Conservation (phyloP, 37 sponge, comb jelly and placozoan genomes). For the Ianthella basta region DNA sequence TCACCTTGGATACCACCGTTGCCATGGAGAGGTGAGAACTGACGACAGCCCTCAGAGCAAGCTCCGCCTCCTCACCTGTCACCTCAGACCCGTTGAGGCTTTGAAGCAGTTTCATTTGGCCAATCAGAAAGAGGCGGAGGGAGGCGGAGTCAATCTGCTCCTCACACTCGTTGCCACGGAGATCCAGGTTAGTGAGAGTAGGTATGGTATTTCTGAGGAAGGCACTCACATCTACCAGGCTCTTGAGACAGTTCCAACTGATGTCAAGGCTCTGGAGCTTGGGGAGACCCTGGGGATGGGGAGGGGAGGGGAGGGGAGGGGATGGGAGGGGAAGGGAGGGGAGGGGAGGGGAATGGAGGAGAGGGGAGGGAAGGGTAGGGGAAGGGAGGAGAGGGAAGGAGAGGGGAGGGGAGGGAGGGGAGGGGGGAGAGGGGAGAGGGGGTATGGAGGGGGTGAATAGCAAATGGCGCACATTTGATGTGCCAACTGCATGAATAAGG, state of each 20-base stretch:
- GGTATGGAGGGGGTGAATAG: too few species aligned
- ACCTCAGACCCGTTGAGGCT: slow-evolving; percentile 47
- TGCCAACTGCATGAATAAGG: too few species aligned
- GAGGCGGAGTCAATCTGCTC: slow-evolving; percentile 31
- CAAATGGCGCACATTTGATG: too few species aligned
- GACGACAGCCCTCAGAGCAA: slow-evolving; percentile 23
- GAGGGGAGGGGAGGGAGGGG: too few species aligned
- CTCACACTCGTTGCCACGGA: slow-evolving; percentile 82
- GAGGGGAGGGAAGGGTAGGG: not conserved
- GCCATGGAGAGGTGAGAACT: slow-evolving; percentile 75
- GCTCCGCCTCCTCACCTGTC: slow-evolving; percentile 52
- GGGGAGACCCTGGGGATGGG: slow-evolving; percentile 51
- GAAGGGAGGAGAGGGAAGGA: not conserved
- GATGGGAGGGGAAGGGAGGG: slow-evolving; percentile 8
- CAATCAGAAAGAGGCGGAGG: slow-evolving; percentile 41
- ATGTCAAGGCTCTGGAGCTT: slow-evolving; percentile 70
- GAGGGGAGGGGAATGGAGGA: not conserved
- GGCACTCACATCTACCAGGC: slow-evolving; percentile 39
- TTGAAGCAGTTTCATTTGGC: slow-evolving; percentile 49
- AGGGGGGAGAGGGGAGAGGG: too few species aligned
- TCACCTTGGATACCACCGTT: slow-evolving; percentile 48
- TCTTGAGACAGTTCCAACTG: slow-evolving; percentile 84
- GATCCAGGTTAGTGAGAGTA: slow-evolving; percentile 53
- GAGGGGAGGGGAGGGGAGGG: not conserved
- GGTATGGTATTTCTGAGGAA: slow-evolving; percentile 74